Evolutionary conservation across 2,888 invertebrate genomes (phyloP).

Genomic region (Brachycybe producta): DNA sequence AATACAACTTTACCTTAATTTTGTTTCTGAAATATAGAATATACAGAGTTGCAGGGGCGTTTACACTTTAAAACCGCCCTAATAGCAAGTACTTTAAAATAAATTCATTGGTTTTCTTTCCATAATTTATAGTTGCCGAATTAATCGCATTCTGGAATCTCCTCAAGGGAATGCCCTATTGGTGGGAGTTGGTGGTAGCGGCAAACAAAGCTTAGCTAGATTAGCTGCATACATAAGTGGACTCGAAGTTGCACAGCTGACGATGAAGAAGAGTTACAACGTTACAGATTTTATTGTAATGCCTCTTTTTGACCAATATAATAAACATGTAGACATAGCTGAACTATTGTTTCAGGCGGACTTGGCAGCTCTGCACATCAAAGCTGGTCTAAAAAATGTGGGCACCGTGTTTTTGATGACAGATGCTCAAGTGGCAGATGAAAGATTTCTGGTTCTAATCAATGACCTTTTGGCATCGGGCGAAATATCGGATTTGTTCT

Average conservation of each 20-base stretch:
- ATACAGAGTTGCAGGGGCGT: no score
- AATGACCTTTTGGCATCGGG: constrained; percentile 92
- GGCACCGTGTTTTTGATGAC: constrained; percentile 94
- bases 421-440: constrained; percentile 91
- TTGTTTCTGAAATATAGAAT: no score
- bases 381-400: constrained; percentile 84
- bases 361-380: constrained; percentile 70
- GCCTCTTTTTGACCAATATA: background rate
- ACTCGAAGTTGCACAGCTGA: constrained; percentile 85
- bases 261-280: constrained; percentile 77
- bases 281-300: constrained; percentile 64
- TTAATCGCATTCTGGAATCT: constrained; percentile 85
- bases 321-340: background rate
- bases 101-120: background rate
- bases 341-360: constrained; percentile 44
- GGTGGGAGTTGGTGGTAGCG: constrained; percentile 92
- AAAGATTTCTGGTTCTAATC: constrained; percentile 85
- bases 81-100: no score
- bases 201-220: constrained; percentile 71
- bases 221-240: constrained; percentile 88
- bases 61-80: no score
- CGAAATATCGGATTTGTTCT: constrained; percentile 87
- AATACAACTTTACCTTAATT: no score
- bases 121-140: constrained; percentile 42
- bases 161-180: constrained; percentile 87